Conservation (phyloP, 1,140 invertebrate genomes). For the Teleopsis dalmanni region DNA sequence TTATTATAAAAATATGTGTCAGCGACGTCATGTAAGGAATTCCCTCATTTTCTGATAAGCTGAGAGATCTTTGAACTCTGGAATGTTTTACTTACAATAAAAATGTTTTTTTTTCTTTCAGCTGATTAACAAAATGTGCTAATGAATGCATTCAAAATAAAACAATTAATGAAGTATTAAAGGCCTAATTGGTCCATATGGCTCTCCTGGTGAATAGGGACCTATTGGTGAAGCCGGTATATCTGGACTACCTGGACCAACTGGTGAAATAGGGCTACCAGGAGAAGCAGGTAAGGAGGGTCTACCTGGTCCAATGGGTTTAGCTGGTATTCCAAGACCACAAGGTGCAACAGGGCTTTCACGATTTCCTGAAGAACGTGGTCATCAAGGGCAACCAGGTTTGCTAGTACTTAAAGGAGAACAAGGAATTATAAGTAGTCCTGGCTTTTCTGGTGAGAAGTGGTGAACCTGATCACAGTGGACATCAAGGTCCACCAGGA, state of each 20-base stretch:
- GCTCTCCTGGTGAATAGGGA: slow-evolving; percentile 59
- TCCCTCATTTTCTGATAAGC: too few relatives aligned
- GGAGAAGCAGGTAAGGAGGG: slow-evolving; percentile 63
- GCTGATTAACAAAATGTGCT: too few relatives aligned
- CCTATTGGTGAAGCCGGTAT: slow-evolving; percentile 57
- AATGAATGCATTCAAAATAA: too few relatives aligned
- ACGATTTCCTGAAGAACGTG: slow-evolving; percentile 62
- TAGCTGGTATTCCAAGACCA: slow-evolving; percentile 57
- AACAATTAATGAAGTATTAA: too few relatives aligned
- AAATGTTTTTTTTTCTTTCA: too few relatives aligned
- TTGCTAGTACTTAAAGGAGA: slow-evolving; percentile 63
- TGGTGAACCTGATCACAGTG: slow-evolving; percentile 59
- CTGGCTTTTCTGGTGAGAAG: slow-evolving; percentile 57
- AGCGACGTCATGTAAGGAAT: too few relatives aligned
- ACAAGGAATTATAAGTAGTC: slow-evolving; percentile 54
- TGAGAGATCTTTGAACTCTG: too few relatives aligned
- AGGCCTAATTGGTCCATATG: slow-evolving; percentile 58
- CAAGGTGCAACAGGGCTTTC: slow-evolving; percentile 57
- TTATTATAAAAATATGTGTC: too few relatives aligned
- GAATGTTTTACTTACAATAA: too few relatives aligned
- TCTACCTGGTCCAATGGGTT: slow-evolving; percentile 53
- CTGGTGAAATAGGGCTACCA: slow-evolving; percentile 60
- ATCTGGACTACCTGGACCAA: slow-evolving; percentile 55
- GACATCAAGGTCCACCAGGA: slow-evolving; percentile 55
- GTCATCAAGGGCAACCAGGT: slow-evolving; percentile 56